Base-by-base conservation (phyloP, 2,888 invertebrate genomes). In the Priocnemis perturbator region DNA sequence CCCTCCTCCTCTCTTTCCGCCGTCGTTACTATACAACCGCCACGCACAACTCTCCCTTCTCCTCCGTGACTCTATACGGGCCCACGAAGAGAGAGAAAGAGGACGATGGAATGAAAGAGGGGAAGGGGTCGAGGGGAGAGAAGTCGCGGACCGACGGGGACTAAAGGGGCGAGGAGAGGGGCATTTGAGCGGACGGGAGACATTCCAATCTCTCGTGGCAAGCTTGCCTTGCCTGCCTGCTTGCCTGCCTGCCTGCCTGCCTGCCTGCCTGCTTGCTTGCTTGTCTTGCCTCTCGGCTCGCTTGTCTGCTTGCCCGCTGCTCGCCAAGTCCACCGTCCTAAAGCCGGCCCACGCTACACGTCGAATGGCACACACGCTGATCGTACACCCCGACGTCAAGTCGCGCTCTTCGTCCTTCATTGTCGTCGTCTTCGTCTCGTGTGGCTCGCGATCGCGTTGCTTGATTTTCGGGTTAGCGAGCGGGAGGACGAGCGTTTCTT, bases 161-260 rank as follows among this genome's bases (percentile, higher is more conserved):
- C 62, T 59, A 55, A 65, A 61, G 69, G 71, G 74, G 63, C 74
- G 47, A 74, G 76, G 67, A 56, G 61, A 63, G 72, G 64, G 66
- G 72, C 67, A 67, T 72, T 73, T 69, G 75, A 74, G 73, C 69
- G 85, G 83, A 85, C 83, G 81, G 82, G 84, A 87, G 85, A 87
- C 86, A 87, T 88, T 88, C 88, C 88, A 87, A 87, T 88, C 88
- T 87, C 86, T 86, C 86, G 86, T 86, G 84, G 85, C 84, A 83
- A 79, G 83, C 77, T 74, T 69, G 71, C 60, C 72, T 69, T 67
- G 63, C 67, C 63, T 48, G 64, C 67, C 55, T 60, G 79, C 77
- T 71, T 81, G 81, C 81, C 73, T 81, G 77, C 76, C 74, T 76
- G 73, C 72, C 69, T 73, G 74, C 78, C 76, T 26, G 17, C 19